Evolutionary conservation across 2,113 vertebrate genomes (phyloP).

Genomic region (Limnothrissa miodon): DNA sequence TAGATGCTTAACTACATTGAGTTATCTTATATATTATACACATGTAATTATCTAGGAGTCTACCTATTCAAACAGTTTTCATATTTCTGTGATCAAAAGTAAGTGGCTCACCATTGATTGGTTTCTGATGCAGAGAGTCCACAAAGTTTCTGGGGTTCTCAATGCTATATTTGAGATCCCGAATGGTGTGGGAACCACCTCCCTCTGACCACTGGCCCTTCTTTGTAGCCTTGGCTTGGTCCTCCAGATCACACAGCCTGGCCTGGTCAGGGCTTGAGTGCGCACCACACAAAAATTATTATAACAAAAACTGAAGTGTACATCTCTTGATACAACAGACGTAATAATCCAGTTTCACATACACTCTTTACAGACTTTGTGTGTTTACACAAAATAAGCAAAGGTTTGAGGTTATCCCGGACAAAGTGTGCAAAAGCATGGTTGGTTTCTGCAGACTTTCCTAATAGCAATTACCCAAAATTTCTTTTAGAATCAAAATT

Average conservation of each 20-base stretch:
- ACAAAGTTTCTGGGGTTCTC: conserved; percentile 95
- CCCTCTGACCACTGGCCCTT: conserved; percentile 94
- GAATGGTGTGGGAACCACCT: conserved; percentile 80
- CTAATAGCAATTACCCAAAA: no score
- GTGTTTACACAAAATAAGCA: no score
- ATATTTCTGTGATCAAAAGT: neutral
- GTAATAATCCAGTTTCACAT: no score
- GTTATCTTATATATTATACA: no score
- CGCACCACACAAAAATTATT: neutral
- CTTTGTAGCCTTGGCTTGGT: conserved; percentile 83
- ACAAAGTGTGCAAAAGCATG: no score
- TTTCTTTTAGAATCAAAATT: no score
- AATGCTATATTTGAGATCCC: conserved; percentile 90
- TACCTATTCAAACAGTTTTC: no score
- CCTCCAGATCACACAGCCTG: conserved; percentile 89
- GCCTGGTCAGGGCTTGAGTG: conserved; percentile 84
- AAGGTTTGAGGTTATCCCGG: no score
- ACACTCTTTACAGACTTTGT: no score
- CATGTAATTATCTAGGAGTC: no score
- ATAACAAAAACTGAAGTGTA: neutral
- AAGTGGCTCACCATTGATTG: conserved; percentile 83
- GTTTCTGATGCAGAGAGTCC: conserved; percentile 95
- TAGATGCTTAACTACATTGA: no score
- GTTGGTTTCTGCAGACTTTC: neutral
- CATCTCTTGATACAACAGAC: neutral